Conservation (phyloP, 2,888 invertebrate genomes). For the Linnaemya vulpina region DNA sequence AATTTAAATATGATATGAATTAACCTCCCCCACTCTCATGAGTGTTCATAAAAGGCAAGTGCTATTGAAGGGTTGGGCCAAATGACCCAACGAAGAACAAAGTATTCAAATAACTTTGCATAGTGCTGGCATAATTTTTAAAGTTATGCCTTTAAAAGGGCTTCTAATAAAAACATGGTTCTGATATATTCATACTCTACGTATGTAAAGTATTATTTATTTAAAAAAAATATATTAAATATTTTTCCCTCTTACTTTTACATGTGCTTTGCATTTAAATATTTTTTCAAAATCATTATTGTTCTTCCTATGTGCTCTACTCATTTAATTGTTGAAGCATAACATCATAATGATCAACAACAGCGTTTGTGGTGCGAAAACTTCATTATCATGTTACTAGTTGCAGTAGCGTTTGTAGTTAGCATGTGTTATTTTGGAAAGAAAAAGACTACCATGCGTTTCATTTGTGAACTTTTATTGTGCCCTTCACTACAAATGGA, state of each 20-base stretch:
- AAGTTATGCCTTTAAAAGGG: slow-evolving; percentile 56
- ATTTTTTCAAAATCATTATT: slow-evolving; percentile 24
- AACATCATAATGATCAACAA: slow-evolving; percentile 50
- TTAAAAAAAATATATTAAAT: slow-evolving; percentile 42
- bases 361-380: slow-evolving; percentile 1
- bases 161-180: slow-evolving; percentile 36
- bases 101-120: slow-evolving; percentile 56
- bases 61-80: slow-evolving; percentile 54
- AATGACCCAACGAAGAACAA: not conserved
- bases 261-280: slow-evolving; percentile 62
- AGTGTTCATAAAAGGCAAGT: slow-evolving; percentile 35
- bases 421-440: slow-evolving; percentile 24
- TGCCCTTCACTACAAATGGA: slow-evolving; percentile 12
- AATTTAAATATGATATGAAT: slow-evolving; percentile 24
- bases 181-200: slow-evolving; percentile 15
- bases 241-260: slow-evolving; percentile 53
- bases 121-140: slow-evolving; percentile 32
- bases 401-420: not conserved
- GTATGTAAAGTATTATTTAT: not conserved
- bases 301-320: slow-evolving; percentile 50
- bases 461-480: slow-evolving; percentile 43
- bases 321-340: slow-evolving; percentile 69
- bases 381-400: slow-evolving; percentile 26
- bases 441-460: slow-evolving; percentile 32
- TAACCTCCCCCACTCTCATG: slow-evolving; percentile 13